phyloP scores from a whole-genome alignment of 1,140 invertebrate species.

The Sinella curviseta region DNA sequence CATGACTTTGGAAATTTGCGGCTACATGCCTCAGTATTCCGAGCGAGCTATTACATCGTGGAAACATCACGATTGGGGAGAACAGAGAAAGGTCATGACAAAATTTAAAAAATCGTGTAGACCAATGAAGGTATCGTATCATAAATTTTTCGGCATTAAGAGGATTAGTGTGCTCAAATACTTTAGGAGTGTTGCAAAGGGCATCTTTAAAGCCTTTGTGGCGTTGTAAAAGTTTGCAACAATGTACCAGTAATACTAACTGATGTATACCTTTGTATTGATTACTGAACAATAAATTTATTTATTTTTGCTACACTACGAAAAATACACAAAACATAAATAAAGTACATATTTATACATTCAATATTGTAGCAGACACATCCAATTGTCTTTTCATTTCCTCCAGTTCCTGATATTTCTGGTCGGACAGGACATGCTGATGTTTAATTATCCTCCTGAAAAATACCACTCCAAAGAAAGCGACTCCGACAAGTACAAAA shows the following conservation, averaged over 20 bases:
- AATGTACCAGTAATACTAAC: neutral
- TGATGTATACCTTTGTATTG: neutral
- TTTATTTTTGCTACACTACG: neutral
- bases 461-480: conserved; percentile 46
- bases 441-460: conserved; percentile 46
- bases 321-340: too few species aligned
- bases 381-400: conserved; percentile 48
- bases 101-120: conserved; percentile 13
- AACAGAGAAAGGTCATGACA: neutral
- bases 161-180: neutral
- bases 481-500: conserved; percentile 41
- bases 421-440: conserved; percentile 42
- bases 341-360: neutral
- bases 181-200: conserved; percentile 1
- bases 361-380: neutral
- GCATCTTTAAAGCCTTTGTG: neutral
- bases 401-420: conserved; percentile 47
- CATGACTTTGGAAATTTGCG: neutral
- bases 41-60: neutral
- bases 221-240: neutral
- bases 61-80: conserved; percentile 7
- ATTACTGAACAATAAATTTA: neutral
- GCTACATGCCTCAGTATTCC: neutral
- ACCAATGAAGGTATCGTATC: neutral
- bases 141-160: neutral